phyloP scores from a whole-genome alignment of 2,797 vertebrate genomes.

The Malurus leucopterus region DNA sequence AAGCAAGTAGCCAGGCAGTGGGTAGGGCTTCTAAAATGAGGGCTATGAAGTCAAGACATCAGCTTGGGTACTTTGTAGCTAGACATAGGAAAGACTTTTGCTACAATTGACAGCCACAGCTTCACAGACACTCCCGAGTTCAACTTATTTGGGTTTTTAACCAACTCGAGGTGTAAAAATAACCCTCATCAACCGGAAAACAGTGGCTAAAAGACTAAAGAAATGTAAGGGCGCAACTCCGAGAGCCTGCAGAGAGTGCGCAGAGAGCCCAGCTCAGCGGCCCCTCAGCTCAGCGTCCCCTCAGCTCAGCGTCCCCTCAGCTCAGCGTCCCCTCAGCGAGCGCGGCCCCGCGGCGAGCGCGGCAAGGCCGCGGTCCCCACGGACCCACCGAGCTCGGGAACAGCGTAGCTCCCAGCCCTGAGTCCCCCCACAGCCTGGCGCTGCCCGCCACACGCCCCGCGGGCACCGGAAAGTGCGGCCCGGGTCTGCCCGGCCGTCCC shows the following conservation, averaged over 20 bases:
- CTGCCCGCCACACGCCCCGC: background rate
- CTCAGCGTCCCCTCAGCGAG: background rate
- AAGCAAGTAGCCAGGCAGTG: background rate
- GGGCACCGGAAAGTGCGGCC: no score
- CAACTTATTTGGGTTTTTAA: background rate
- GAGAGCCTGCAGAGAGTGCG: rapidly evolving
- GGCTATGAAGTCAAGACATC: background rate
- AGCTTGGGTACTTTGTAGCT: background rate
- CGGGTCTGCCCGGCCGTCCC: no score
- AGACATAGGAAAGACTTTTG: rapidly evolving
- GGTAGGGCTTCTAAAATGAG: background rate
- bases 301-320: no score
- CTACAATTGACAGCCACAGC: rapidly evolving
- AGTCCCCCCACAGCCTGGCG: background rate
- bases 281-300: no score
- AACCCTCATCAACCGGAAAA: rapidly evolving
- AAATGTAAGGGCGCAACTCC: no score
- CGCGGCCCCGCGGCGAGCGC: no score
- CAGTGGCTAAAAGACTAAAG: rapidly evolving
- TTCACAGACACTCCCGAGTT: background rate
- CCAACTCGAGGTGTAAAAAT: background rate
- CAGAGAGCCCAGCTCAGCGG: background rate
- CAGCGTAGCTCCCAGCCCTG: background rate
- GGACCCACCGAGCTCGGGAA: background rate
- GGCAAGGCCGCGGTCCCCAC: background rate